Conservation (phyloP, 2,113 vertebrate species). For the Sander lucioperca region DNA sequence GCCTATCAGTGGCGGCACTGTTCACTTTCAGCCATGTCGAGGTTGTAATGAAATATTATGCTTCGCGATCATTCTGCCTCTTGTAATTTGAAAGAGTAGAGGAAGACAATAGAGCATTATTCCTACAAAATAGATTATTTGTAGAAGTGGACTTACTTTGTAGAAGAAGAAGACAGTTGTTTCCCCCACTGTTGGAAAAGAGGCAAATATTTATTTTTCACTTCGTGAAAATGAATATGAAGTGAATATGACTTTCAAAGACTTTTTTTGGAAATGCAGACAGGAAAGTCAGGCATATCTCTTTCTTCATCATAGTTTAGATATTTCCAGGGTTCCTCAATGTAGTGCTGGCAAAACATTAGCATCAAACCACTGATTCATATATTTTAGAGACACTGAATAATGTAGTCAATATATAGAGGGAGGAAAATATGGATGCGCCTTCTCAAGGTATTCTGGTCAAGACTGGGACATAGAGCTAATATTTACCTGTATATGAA, state of each 20-base stretch:
- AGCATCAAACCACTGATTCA: constrained; percentile 11
- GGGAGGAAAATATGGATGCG: constrained; percentile 29
- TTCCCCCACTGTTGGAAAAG: not conserved
- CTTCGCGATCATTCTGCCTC: constrained; percentile 44
- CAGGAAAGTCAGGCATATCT: not conserved
- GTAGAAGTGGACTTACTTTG: constrained; percentile 2
- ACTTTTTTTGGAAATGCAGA: not conserved
- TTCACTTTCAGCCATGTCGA: constrained; percentile 68
- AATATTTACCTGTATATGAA: constrained; percentile 61
- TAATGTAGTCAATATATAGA: constrained; percentile 38
- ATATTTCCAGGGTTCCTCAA: not conserved
- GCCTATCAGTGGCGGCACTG: constrained; percentile 53
- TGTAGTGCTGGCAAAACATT: constrained; percentile 14
- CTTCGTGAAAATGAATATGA: not conserved
- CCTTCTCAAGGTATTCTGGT: constrained; percentile 41
- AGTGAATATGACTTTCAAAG: not conserved
- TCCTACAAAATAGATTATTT: constrained; percentile 10
- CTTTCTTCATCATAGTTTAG: not conserved
- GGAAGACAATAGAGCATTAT: constrained; percentile 14
- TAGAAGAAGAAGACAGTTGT: not conserved
- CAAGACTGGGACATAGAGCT: constrained; percentile 42
- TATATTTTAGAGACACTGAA: constrained; percentile 42
- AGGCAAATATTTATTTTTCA: not conserved
- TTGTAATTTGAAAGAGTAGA: constrained; percentile 39
- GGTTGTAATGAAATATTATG: constrained; percentile 72